phyloP scores from a whole-genome alignment of 2,113 vertebrate species.

The Saguinus midas region DNA sequence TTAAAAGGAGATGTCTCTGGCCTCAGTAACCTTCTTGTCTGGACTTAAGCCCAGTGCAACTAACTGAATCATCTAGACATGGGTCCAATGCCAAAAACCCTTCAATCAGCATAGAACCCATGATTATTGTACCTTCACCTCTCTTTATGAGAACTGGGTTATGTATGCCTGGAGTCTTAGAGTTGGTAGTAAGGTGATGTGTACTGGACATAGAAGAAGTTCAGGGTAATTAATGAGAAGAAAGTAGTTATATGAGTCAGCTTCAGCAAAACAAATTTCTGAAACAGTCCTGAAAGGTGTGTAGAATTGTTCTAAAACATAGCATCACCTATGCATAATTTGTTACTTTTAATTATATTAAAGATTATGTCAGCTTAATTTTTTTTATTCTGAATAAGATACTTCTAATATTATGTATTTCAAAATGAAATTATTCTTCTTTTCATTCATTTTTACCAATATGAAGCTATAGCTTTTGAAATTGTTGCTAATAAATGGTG shows the following conservation, averaged over 20 bases:
- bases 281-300: background rate
- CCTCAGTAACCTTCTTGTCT: background rate
- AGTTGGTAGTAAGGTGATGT: background rate
- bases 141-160: background rate
- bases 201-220: background rate
- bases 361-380: background rate
- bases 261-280: background rate
- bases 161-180: background rate
- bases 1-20: background rate
- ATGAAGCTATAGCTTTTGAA: background rate
- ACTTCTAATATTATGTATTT: background rate
- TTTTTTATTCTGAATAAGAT: background rate
- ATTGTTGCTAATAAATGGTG: background rate
- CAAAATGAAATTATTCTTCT: background rate
- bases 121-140: rapidly evolving
- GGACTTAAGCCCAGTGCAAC: background rate
- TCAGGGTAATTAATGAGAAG: background rate
- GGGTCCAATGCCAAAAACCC: background rate
- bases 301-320: background rate
- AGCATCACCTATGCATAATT: background rate
- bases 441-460: background rate
- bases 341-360: background rate
- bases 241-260: background rate
- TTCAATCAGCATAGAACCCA: background rate
- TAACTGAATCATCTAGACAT: background rate